phyloP scores from a whole-genome alignment of 1,140 invertebrate species.

The Papilio xuthus region DNA sequence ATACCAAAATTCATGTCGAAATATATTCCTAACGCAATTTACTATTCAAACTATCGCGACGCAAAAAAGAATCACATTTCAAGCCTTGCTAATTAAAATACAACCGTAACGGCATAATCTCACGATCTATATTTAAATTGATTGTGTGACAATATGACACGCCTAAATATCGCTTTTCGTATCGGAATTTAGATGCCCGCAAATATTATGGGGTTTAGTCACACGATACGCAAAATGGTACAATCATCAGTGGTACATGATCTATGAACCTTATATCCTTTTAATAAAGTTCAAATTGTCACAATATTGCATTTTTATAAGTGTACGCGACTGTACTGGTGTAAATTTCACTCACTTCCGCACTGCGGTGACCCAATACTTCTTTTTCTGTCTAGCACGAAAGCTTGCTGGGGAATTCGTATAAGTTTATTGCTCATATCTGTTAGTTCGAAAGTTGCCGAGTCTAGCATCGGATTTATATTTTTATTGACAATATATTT shows the following conservation, averaged over 20 bases:
- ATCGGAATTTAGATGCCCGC: constrained; percentile 31
- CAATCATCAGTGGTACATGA: background rate
- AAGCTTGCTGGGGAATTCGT: constrained; percentile 31
- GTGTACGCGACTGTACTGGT: constrained; percentile 24
- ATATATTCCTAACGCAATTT: constrained; percentile 15
- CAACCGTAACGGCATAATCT: constrained; percentile 18
- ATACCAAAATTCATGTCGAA: constrained; percentile 14
- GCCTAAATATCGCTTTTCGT: constrained; percentile 33
- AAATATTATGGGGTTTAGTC: constrained; percentile 31
- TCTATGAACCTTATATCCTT: background rate
- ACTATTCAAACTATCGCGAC: constrained; percentile 15
- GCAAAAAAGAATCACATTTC: constrained; percentile 7
- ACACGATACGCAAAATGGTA: constrained; percentile 19
- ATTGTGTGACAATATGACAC: constrained; percentile 29
- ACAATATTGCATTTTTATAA: background rate
- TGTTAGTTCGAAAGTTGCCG: constrained; percentile 27
- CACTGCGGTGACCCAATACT: constrained; percentile 36
- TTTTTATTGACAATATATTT: constrained; percentile 38
- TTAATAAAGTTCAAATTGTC: background rate
- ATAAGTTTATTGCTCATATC: constrained; percentile 37
- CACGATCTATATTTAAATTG: constrained; percentile 28
- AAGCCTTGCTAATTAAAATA: constrained; percentile 28
- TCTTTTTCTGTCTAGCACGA: constrained; percentile 37
- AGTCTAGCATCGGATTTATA: constrained; percentile 31
- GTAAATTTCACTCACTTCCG: constrained; percentile 33